Conservation (phyloP, 2,113 vertebrate genomes). For the Arvicanthis niloticus region DNA sequence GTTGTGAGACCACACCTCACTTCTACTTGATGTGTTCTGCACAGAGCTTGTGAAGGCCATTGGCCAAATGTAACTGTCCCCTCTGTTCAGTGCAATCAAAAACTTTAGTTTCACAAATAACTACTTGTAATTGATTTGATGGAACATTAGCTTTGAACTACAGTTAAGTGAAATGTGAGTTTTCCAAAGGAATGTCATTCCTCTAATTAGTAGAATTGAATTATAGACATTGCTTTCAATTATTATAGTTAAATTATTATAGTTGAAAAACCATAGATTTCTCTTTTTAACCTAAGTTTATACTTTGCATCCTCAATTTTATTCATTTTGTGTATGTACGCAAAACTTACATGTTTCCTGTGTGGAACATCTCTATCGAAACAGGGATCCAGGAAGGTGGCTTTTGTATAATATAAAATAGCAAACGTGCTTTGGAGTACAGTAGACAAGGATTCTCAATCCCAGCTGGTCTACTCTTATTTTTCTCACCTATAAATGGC, state of each 20-base stretch:
- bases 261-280: conserved; percentile 4
- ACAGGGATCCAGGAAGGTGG: background rate
- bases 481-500: background rate
- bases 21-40: too few relatives aligned
- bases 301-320: conserved; percentile 27
- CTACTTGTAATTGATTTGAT: background rate
- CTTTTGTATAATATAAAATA: background rate
- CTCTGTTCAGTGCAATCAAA: background rate
- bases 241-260: background rate
- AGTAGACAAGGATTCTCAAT: background rate
- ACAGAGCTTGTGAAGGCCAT: background rate
- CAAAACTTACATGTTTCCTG: background rate
- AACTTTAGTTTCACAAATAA: conserved; percentile 1
- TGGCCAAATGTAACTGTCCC: background rate
- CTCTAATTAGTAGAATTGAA: background rate
- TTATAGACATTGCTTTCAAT: background rate
- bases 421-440: background rate
- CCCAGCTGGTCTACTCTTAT: background rate
- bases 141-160: background rate
- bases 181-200: background rate
- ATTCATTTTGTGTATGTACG: background rate
- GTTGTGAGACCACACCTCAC: background rate
- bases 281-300: background rate
- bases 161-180: background rate
- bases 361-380: background rate